Evolutionary conservation across 2,113 vertebrate genomes (phyloP), one percentile per base, ranked within the genome.

Genomic region (Myxocyprinus asiaticus): DNA sequence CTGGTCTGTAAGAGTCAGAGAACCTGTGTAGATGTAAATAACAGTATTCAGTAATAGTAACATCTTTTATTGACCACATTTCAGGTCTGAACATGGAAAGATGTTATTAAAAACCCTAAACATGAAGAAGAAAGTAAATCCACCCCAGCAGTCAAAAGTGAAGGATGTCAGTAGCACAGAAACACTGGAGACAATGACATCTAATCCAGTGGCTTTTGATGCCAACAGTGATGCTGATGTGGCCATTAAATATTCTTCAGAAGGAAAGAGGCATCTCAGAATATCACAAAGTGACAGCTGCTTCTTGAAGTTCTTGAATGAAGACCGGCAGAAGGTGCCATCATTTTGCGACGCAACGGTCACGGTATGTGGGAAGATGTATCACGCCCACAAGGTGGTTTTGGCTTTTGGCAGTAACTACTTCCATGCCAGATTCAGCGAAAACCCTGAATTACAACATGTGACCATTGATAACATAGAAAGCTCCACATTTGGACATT

Each of bases 381-480:
- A 95, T 7, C 93, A 87, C 0, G 96, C 95, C 2, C 98, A 99
- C 85, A 99, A 97, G 88, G 97, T 95, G 50, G 96, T 99, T 0
- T 90, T 99, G 79, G 97, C 98, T 9, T 96, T 98, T 9, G 97
- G 98, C 10, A 99, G 98, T 87, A 98, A 96, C 90, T 99, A 98
- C 86, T 99, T 99, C 83, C 95, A 99, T 12, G 94, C 96, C 0
- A 95, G 95, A 75, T 89, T 99, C 83, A 97, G 94, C 81, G 96
- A 96, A 90, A 96, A 95, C 85, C 95, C 96, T 0, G 90, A 90
- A 47, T 90, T 92, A 0, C 91, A 92, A 70, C 94, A 92, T 0
- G 92, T 99, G 87, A 96, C 92, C 0, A 90, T 99, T 84, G 96
- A 99, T 86, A 95, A 98, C 0, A 94, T 99, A 81, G 95, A 95